Evolutionary conservation across 2,797 vertebrate species (phyloP), one percentile per base, ranked within the genome.

Genomic region (Toxotes lorentzi): DNA sequence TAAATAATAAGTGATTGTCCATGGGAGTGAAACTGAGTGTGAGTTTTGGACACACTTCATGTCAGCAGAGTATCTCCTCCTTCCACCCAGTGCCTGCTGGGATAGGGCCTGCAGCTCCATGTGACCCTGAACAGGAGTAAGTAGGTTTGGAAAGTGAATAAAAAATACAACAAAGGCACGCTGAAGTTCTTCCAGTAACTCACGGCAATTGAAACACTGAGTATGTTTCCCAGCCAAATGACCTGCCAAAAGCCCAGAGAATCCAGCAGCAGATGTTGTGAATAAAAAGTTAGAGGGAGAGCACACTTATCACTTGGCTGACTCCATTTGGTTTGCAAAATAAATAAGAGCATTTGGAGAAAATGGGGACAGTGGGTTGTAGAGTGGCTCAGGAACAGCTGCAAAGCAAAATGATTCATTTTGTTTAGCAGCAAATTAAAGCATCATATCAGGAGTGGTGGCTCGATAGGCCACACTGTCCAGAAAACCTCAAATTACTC

Each of bases 281-380:
- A 68, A 84, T 78, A 79, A 73, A 87, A 88, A 80, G 82, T 79
- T 73, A 75, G 61, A 81, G 56, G 67, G 81, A 50, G 40, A 56
- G 65, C 16, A 65, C 70, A 82, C 70, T 77, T 83, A 88, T 89
- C 80, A 82, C 76, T 85, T 69, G 79, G 81, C 63, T 47, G 58
- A 53, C 67, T 74, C 48, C 23, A 43, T 88, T 83, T 85, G 81
- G 57, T 84, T 84, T 84, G 77, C 73, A 84, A 83, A 89, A 72
- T 70, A 83, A 77, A 80, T 65, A 69, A 61, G 64, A 72, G 35
- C 68, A 65, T 47, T 57, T 41, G 30, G 51, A 57, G 10, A 70
- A 78, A 63, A 82, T 21, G 47, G 43, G 73, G 60, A 43, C 48
- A 48, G 70, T 32, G 45, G 75, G 66, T 67, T 43, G 73, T 32